These are phyloP conservation scores for Bos javanicus DNA, from an alignment of 2,113 vertebrate species.

Conservation along the genomic window DNA sequence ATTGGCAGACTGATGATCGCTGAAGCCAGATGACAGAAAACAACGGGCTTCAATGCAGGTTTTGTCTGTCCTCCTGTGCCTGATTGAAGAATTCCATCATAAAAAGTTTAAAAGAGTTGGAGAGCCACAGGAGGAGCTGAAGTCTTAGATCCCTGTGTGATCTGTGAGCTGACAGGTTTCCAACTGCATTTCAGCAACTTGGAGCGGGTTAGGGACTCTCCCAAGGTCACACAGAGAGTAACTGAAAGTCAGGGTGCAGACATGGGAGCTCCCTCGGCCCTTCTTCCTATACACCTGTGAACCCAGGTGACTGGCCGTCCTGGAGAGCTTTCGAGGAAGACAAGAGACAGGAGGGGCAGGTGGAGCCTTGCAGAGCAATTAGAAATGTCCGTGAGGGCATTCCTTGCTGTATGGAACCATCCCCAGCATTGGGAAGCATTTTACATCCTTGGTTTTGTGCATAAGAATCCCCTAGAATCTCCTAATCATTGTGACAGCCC, in stretches of 20 bases:
- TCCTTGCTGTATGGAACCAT: not conserved
- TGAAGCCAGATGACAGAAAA: not conserved
- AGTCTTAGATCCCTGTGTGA: not conserved
- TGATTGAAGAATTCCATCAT: not conserved
- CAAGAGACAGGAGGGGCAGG: accelerated
- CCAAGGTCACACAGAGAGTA: not conserved
- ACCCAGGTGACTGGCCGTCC: not conserved
- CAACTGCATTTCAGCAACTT: not conserved
- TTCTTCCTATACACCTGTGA: not conserved
- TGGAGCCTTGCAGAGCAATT: not conserved
- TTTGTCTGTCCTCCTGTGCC: not conserved
- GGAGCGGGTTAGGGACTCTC: not conserved
- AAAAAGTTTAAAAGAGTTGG: not conserved
- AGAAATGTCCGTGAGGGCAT: not conserved
- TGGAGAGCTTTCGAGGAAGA: not conserved
- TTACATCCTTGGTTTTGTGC: not conserved
- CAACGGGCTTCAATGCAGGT: not conserved
- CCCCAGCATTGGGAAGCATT: not conserved
- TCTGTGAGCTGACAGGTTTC: not conserved
- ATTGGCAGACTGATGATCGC: not conserved
- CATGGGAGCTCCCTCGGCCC: accelerated
- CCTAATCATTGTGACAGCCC: not conserved
- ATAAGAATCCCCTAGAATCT: not conserved
- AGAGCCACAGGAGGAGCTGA: not conserved
- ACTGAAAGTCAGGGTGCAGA: not conserved